phyloP scores from a whole-genome alignment of 2,888 invertebrate genomes.

The Dexiosoma caninum region DNA sequence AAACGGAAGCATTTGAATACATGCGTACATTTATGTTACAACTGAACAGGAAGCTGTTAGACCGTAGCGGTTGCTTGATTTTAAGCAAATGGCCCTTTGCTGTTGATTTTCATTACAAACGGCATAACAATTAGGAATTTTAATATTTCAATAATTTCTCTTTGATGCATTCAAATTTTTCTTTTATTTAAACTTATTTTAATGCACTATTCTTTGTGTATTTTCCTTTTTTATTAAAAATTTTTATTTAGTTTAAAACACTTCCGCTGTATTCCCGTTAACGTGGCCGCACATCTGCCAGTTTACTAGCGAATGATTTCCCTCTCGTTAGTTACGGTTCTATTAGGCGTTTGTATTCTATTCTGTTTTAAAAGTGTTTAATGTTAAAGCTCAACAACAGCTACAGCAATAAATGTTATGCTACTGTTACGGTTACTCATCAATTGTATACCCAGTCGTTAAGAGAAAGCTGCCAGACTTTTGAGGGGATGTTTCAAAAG shows the following conservation, averaged over 20 bases:
- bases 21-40: constrained; percentile 43
- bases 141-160: constrained; percentile 51
- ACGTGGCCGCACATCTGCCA: constrained; percentile 62
- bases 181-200: constrained; percentile 43
- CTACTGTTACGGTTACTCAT: constrained; percentile 51
- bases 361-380: constrained; percentile 43
- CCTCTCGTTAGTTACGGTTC: constrained; percentile 59
- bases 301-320: constrained; percentile 63
- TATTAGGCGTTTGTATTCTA: constrained; percentile 55
- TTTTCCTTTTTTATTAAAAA: not conserved
- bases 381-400: constrained; percentile 48
- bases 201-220: constrained; percentile 23
- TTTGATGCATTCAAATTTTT: constrained; percentile 53
- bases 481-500: not conserved
- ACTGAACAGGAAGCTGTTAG: constrained; percentile 45
- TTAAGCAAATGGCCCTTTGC: not conserved
- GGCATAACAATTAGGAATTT: not conserved
- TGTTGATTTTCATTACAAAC: not conserved
- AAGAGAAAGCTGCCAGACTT: constrained; percentile 34
- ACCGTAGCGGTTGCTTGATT: constrained; percentile 34
- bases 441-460: constrained; percentile 15
- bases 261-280: constrained; percentile 53
- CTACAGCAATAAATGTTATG: constrained; percentile 26
- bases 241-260: constrained; percentile 36
- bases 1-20: constrained; percentile 53